Evolutionary conservation across 2,113 vertebrate genomes (phyloP).

Genomic region (Hystrix brachyura): DNA sequence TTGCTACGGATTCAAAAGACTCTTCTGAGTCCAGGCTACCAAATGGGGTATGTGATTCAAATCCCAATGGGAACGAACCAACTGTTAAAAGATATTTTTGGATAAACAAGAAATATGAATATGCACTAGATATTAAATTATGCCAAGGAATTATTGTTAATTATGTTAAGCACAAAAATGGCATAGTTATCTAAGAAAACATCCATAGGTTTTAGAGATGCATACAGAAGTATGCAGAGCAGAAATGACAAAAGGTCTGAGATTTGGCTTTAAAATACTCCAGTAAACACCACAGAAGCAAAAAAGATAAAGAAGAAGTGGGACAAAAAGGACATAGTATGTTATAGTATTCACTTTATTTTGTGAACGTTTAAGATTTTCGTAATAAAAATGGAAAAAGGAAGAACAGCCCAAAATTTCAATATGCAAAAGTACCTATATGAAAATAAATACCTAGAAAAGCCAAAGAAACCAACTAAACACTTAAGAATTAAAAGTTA

Average conservation of each 20-base stretch:
- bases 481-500: constrained; percentile 39
- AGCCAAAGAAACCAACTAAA: not conserved
- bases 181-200: not conserved
- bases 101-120: constrained; percentile 58
- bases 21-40: constrained; percentile 32
- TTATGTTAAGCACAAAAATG: constrained; percentile 20
- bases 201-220: constrained; percentile 7
- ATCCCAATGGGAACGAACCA: constrained; percentile 16
- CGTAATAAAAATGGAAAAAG: constrained; percentile 55
- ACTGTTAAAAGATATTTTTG: constrained; percentile 42
- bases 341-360: constrained; percentile 24
- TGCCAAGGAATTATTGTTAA: not conserved
- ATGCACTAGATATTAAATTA: constrained; percentile 47
- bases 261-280: constrained; percentile 54
- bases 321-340: not conserved
- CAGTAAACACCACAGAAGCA: not conserved
- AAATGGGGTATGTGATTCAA: not conserved
- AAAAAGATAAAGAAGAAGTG: constrained; percentile 9
- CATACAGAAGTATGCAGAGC: not conserved
- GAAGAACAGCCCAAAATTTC: not conserved
- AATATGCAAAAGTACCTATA: not conserved
- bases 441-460: constrained; percentile 24
- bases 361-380: constrained; percentile 9
- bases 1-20: not conserved
- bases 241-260: constrained; percentile 5